A percentile compares a stretch with the other conserved stretches of the same genome.
These are phyloP conservation scores for Scaptomyza hsui DNA, from an alignment of 1,140 invertebrate genomes.

Conservation along the genomic window DNA sequence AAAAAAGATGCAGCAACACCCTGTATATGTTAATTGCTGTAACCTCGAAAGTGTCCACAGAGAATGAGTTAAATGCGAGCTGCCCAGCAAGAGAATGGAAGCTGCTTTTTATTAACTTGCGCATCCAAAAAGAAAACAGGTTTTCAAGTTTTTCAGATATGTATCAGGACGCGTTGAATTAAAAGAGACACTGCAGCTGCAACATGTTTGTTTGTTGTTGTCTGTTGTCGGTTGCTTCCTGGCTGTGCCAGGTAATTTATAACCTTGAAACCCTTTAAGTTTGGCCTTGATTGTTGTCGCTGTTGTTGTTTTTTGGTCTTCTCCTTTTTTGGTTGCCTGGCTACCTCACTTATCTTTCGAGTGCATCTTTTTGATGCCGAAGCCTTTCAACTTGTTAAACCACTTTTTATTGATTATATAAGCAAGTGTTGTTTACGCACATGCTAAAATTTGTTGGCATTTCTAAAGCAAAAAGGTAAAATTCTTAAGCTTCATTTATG, in stretches of 20 bases:
- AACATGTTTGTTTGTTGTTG: background rate
- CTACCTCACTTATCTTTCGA: slow-evolving; percentile 15
- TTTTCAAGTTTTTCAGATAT: slow-evolving; percentile 18
- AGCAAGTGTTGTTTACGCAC: background rate
- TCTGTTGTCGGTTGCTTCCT: slow-evolving; percentile 50
- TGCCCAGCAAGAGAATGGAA: slow-evolving; percentile 8
- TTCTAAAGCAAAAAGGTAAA: too few species aligned
- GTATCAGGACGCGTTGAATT: slow-evolving; percentile 13
- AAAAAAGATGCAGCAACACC: slow-evolving; percentile 36
- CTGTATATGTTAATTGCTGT: slow-evolving; percentile 38
- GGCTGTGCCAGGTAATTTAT: slow-evolving; percentile 53
- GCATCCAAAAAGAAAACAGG: slow-evolving; percentile 35
- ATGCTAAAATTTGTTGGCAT: background rate
- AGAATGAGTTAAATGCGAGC: slow-evolving; percentile 15
- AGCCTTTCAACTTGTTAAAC: slow-evolving; percentile 54
- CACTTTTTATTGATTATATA: slow-evolving; percentile 26
- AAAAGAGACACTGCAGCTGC: slow-evolving; percentile 30
- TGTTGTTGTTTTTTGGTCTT: slow-evolving; percentile 19
- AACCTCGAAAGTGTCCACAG: slow-evolving; percentile 46
- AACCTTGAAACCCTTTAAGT: slow-evolving; percentile 71
- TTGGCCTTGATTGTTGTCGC: slow-evolving; percentile 64
- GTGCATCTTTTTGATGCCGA: slow-evolving; percentile 12
- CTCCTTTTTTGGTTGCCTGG: slow-evolving; percentile 3
- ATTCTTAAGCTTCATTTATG: too few species aligned
- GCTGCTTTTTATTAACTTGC: slow-evolving; percentile 22